Percentiles rank a stretch among this genome's conserved stretches.
phyloP scores from a whole-genome alignment of 2,797 vertebrate species.

The Heliangelus exortis region DNA sequence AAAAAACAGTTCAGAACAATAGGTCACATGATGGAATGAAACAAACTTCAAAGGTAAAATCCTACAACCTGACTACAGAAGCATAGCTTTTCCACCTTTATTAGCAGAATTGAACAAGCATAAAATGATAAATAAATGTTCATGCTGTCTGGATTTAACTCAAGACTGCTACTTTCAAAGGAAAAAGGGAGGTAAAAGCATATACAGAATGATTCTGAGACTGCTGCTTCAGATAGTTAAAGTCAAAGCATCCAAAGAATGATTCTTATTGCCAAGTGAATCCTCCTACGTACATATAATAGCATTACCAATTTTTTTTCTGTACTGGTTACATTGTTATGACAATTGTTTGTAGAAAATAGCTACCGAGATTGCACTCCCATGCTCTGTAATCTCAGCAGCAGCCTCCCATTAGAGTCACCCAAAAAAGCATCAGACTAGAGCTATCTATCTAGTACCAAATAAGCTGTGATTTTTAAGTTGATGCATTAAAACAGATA shows the following conservation, averaged over 20 bases:
- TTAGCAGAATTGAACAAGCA: not conserved
- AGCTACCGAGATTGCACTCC: not conserved
- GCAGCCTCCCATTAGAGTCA: not conserved
- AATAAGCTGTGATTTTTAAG: not conserved
- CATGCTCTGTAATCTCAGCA: not conserved
- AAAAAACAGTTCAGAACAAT: not conserved
- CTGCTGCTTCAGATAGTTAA: not conserved
- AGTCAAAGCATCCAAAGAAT: not conserved
- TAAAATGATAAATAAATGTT: not conserved
- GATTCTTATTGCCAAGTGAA: not conserved
- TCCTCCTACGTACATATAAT: not conserved
- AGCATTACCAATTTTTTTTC: not conserved
- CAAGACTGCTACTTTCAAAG: not conserved
- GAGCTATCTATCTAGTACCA: not conserved
- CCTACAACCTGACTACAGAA: not conserved
- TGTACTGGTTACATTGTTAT: not conserved
- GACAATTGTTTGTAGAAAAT: conserved; percentile 22
- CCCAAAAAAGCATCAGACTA: no score
- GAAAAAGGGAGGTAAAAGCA: not conserved
- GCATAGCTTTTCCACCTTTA: not conserved
- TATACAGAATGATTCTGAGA: not conserved
- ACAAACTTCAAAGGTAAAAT: not conserved
- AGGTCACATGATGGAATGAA: not conserved
- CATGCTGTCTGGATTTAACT: not conserved
- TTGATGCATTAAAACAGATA: not conserved